phyloP scores from a whole-genome alignment of 2,113 vertebrate genomes.

The Passer montanus region DNA sequence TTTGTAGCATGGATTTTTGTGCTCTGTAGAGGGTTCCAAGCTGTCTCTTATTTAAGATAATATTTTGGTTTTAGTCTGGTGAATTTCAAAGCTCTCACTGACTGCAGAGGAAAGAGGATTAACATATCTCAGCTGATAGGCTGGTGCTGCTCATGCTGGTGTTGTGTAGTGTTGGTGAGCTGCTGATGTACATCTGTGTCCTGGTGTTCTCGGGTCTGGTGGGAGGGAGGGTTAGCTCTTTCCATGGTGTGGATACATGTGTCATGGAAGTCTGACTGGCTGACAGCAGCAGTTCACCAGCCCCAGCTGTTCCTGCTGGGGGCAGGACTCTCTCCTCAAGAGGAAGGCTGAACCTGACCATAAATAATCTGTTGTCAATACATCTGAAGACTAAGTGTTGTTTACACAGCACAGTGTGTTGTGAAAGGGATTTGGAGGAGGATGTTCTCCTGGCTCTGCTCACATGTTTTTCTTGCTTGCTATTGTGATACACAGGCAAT shows the following conservation, averaged over 20 bases:
- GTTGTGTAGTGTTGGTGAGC: background rate
- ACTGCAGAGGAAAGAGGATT: background rate
- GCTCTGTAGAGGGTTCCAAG: background rate
- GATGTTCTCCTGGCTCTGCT: background rate
- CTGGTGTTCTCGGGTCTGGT: background rate
- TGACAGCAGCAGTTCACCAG: background rate
- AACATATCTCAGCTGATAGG: background rate
- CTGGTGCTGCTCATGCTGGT: background rate
- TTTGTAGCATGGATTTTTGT: background rate
- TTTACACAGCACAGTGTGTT: background rate
- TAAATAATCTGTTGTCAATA: background rate
- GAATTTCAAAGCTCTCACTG: background rate
- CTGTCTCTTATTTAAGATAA: background rate
- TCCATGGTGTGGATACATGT: background rate
- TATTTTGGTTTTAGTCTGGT: background rate
- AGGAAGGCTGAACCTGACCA: background rate
- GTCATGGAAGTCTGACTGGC: background rate
- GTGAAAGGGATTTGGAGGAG: background rate
- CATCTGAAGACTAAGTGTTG: accelerated
- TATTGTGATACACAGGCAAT: background rate
- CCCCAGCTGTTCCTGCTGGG: background rate
- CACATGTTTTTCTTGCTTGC: background rate
- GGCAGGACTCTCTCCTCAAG: background rate
- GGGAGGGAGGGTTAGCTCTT: background rate
- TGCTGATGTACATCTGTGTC: accelerated